Conservation (phyloP, 2,888 invertebrate species). For the Ectropis crepuscularia region DNA sequence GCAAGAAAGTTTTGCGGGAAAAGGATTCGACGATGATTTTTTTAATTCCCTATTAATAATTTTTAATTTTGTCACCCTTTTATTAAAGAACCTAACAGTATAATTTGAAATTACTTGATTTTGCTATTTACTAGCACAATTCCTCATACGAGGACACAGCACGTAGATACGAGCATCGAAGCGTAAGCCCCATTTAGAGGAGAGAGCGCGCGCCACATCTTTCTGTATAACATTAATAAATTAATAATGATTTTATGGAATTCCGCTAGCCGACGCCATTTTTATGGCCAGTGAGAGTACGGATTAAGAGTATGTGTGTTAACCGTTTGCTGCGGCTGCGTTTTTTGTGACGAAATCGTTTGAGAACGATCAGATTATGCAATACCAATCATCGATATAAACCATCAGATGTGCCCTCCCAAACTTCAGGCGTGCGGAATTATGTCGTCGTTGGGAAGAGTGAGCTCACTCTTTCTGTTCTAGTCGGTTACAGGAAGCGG, state of each 20-base stretch:
- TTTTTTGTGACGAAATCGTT: constrained; percentile 1
- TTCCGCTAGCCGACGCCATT: constrained; percentile 71
- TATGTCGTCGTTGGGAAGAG: too few relatives aligned
- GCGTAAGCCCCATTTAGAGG: constrained; percentile 75
- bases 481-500: too few relatives aligned
- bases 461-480: too few relatives aligned
- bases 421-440: too few relatives aligned
- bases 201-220: constrained; percentile 70
- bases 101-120: constrained; percentile 4
- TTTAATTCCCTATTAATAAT: too few relatives aligned
- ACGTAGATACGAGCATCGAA: constrained; percentile 62
- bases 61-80: too few relatives aligned
- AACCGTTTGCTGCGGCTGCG: constrained; percentile 27
- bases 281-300: constrained; percentile 62
- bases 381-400: not conserved
- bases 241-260: constrained; percentile 83
- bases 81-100: too few relatives aligned
- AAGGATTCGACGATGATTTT: too few relatives aligned
- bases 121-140: constrained; percentile 18
- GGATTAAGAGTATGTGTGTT: constrained; percentile 47
- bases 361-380: not conserved
- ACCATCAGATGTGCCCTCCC: too few relatives aligned
- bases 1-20: too few relatives aligned
- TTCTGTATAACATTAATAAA: constrained; percentile 82
- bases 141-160: constrained; percentile 61